phyloP scores from a whole-genome alignment of 2,797 vertebrate genomes.

The Syndactyla subalaris region DNA sequence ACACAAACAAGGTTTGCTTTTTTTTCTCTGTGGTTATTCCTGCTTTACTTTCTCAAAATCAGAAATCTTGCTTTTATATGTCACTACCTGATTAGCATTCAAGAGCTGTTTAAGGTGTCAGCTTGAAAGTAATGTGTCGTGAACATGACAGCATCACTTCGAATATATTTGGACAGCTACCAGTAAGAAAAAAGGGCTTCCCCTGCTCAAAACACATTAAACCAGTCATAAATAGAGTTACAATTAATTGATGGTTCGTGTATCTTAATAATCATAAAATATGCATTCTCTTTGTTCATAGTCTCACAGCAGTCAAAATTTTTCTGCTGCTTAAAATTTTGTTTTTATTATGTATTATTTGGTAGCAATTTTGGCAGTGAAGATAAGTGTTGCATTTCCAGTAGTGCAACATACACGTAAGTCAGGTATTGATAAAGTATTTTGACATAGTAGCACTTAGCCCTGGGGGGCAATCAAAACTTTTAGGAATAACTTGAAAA shows the following conservation, averaged over 20 bases:
- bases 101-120: neutral
- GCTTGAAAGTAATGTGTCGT: neutral
- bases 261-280: neutral
- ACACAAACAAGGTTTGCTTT: neutral
- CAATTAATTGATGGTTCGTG: neutral
- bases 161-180: neutral
- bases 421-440: neutral
- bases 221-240: neutral
- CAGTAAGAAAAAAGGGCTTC: neutral
- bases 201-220: neutral
- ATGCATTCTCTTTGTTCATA: neutral
- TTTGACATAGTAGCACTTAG: neutral
- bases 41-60: neutral
- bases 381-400: neutral
- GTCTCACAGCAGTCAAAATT: neutral
- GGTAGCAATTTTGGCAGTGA: neutral
- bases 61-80: neutral
- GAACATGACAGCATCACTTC: neutral
- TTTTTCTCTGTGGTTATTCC: neutral
- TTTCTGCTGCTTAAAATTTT: neutral
- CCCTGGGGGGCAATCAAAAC: neutral
- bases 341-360: neutral
- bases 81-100: neutral
- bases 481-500: neutral
- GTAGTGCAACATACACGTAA: neutral